phyloP scores from a whole-genome alignment of 2,797 vertebrate species.

The Sebastes trivittatus region DNA sequence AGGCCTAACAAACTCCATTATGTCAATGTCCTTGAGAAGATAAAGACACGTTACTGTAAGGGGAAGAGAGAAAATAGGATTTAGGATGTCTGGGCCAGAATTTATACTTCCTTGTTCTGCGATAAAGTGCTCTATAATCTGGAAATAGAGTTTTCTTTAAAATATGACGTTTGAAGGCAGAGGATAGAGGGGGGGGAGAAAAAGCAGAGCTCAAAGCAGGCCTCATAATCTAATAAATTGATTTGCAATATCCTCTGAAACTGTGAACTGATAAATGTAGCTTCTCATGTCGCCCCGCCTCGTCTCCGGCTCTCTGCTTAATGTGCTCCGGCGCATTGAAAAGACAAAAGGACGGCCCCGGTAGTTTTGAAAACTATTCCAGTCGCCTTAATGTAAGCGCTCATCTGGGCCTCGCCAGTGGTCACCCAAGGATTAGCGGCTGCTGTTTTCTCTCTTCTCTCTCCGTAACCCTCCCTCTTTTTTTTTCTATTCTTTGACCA shows the following conservation, averaged over 20 bases:
- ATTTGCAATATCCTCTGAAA: constrained; percentile 85
- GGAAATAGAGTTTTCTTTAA: constrained; percentile 80
- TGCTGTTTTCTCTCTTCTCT: constrained; percentile 58
- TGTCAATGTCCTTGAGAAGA: constrained; percentile 78
- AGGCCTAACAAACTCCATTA: constrained; percentile 63
- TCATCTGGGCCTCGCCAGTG: constrained; percentile 67
- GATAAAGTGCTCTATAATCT: constrained; percentile 81
- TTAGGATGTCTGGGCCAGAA: constrained; percentile 79
- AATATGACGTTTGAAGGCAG: constrained; percentile 78
- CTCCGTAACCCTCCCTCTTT: constrained; percentile 39
- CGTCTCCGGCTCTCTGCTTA: constrained; percentile 61
- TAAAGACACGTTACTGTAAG: constrained; percentile 71
- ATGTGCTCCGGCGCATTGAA: constrained; percentile 55
- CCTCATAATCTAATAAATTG: constrained; percentile 88
- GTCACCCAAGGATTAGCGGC: constrained; percentile 79
- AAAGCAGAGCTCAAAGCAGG: constrained; percentile 81
- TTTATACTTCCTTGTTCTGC: constrained; percentile 78
- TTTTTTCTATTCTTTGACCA: constrained; percentile 76
- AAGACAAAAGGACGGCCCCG: constrained; percentile 66
- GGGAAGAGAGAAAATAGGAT: constrained; percentile 78
- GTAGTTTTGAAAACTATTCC: constrained; percentile 70
- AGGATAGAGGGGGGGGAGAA: constrained; percentile 29
- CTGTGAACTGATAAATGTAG: constrained; percentile 84
- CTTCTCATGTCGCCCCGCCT: constrained; percentile 74
- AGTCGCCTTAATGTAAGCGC: constrained; percentile 64